phyloP scores from a whole-genome alignment of 2,888 invertebrate species.

The Meteorus colon region DNA sequence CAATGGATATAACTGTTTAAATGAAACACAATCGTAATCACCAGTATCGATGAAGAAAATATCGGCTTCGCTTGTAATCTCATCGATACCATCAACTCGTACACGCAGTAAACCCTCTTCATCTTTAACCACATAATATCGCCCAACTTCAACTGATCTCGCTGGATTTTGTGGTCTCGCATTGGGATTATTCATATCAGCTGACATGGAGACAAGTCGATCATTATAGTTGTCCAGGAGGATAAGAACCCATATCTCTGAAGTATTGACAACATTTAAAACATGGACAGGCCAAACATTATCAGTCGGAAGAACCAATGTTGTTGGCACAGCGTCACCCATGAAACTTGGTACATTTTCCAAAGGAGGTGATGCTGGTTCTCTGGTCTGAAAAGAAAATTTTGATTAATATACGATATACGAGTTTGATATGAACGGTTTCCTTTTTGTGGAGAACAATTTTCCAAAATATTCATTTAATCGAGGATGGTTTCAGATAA shows the following conservation, averaged over 20 bases:
- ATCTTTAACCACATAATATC: conserved; percentile 73
- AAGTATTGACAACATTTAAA: conserved; percentile 78
- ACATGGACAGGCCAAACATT: conserved; percentile 78
- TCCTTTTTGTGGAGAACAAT: too few species aligned
- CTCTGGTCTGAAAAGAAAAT: conserved; percentile 36
- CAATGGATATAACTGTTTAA: conserved; percentile 77
- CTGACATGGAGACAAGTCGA: conserved; percentile 67
- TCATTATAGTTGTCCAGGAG: conserved; percentile 79
- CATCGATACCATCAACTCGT: conserved; percentile 65
- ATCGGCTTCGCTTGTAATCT: conserved; percentile 52
- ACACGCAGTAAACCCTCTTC: conserved; percentile 74
- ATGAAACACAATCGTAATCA: conserved; percentile 78
- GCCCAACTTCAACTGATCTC: conserved; percentile 62
- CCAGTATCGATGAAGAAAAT: conserved; percentile 85
- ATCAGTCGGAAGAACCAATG: conserved; percentile 65
- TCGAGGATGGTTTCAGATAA: too few species aligned
- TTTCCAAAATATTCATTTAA: too few species aligned
- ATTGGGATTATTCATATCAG: conserved; percentile 72
- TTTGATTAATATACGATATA: too few species aligned
- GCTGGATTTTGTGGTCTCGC: conserved; percentile 49
- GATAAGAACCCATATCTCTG: conserved; percentile 81
- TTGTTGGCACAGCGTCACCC: conserved; percentile 53
- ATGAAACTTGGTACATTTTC: conserved; percentile 46
- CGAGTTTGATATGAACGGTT: too few species aligned
- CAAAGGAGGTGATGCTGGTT: conserved; percentile 44